These are phyloP conservation scores for Aphis gossypii DNA, from an alignment of 1,140 invertebrate genomes.

Conservation along the genomic window DNA sequence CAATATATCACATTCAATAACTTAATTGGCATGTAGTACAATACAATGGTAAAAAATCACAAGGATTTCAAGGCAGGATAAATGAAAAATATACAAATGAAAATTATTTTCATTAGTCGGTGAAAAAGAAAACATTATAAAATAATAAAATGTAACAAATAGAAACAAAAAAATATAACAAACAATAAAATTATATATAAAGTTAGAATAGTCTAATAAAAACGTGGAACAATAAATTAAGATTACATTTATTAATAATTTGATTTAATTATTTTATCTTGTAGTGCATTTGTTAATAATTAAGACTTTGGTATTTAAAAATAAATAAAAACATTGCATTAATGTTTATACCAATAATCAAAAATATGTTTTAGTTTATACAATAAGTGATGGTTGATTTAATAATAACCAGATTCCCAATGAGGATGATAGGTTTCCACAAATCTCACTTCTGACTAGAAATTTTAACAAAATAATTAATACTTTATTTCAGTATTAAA, in stretches of 20 bases:
- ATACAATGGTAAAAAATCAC: background rate
- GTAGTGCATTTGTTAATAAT: conserved; percentile 52
- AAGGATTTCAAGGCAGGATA: conserved; percentile 37
- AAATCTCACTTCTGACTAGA: conserved; percentile 51
- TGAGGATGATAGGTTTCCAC: conserved; percentile 49
- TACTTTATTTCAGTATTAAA: background rate
- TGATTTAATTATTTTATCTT: conserved; percentile 24
- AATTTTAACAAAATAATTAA: conserved; percentile 35
- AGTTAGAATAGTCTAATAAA: conserved; percentile 54
- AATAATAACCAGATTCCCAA: conserved; percentile 56
- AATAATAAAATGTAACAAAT: conserved; percentile 45
- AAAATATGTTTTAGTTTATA: background rate
- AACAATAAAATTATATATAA: conserved; percentile 49
- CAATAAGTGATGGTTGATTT: conserved; percentile 10
- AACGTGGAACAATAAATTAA: conserved; percentile 48
- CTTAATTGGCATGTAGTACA: background rate
- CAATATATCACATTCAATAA: background rate
- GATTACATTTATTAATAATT: conserved; percentile 36
- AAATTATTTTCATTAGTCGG: conserved; percentile 27
- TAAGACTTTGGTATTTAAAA: background rate
- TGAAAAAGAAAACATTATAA: conserved; percentile 38
- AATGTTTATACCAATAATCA: conserved; percentile 38
- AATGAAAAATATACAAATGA: conserved; percentile 38
- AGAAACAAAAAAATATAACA: conserved; percentile 52
- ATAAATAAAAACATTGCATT: conserved; percentile 18